phyloP scores from a whole-genome alignment of 2,888 invertebrate genomes.

The Drosophila formosana region DNA sequence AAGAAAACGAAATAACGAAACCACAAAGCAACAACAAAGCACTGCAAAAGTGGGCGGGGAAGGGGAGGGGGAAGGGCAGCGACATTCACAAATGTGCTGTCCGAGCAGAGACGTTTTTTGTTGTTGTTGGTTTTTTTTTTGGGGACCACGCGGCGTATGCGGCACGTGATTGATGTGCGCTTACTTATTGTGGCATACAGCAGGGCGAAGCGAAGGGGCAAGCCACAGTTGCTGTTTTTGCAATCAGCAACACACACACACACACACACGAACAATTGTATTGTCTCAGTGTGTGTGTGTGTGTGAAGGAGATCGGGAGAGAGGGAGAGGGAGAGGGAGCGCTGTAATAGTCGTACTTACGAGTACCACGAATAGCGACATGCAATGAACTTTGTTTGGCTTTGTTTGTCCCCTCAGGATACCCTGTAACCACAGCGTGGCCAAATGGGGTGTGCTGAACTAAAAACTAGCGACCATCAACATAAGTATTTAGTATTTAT shows the following conservation, averaged over 20 bases:
- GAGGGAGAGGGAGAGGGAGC: not conserved
- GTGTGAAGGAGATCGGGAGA: conserved; percentile 20
- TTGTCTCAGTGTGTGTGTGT: conserved; percentile 13
- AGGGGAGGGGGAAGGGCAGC: not conserved
- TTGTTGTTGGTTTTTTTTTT: not conserved
- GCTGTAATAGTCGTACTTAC: conserved; percentile 31
- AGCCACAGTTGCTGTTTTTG: conserved; percentile 25
- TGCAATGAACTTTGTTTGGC: conserved; percentile 27
- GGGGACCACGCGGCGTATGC: conserved; percentile 13
- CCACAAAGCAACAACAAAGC: conserved; percentile 36
- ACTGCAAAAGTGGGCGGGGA: not conserved
- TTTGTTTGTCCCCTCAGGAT: conserved; percentile 12
- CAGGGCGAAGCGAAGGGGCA: not conserved
- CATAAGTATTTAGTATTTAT: too few species aligned
- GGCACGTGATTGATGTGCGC: conserved; percentile 71
- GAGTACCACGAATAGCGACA: conserved; percentile 17
- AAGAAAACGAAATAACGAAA: conserved; percentile 35
- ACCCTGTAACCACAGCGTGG: conserved; percentile 15
- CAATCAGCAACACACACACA: conserved; percentile 34
- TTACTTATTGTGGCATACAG: conserved; percentile 51
- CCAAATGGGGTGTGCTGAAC: not conserved
- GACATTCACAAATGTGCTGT: conserved; percentile 9
- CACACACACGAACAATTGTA: conserved; percentile 23
- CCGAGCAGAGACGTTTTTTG: conserved; percentile 18
- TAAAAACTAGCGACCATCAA: too few species aligned